Percentiles rank a stretch among this genome's conserved stretches.
phyloP scores from a whole-genome alignment of 2,797 vertebrate species.

The Aplochiton taeniatus region DNA sequence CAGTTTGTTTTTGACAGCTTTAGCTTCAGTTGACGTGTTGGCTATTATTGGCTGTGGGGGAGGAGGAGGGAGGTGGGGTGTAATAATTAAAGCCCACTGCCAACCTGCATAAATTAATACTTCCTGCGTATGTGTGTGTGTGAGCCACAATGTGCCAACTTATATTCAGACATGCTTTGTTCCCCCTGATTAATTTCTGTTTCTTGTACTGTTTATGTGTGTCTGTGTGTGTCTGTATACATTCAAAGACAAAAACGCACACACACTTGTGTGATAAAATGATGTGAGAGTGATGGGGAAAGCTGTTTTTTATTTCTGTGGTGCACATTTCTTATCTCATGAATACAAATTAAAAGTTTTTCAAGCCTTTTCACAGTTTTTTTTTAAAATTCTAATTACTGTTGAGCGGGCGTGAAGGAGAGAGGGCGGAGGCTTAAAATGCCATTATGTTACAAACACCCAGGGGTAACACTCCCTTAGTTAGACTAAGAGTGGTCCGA shows the following conservation, averaged over 20 bases:
- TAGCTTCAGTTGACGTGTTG: slow-evolving; percentile 46
- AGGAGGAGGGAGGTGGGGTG: slow-evolving; percentile 47
- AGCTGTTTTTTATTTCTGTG: slow-evolving; percentile 43
- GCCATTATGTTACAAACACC: not conserved
- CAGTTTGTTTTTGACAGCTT: slow-evolving; percentile 80
- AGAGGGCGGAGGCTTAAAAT: slow-evolving; percentile 23
- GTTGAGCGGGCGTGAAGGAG: slow-evolving; percentile 27
- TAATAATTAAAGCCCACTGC: slow-evolving; percentile 79
- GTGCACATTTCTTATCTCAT: slow-evolving; percentile 56
- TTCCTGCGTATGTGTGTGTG: slow-evolving; percentile 26
- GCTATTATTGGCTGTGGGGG: slow-evolving; percentile 51
- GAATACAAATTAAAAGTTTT: slow-evolving; percentile 70
- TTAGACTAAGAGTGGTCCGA: not conserved
- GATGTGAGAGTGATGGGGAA: slow-evolving; percentile 42
- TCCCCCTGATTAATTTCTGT: not conserved
- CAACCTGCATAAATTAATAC: slow-evolving; percentile 76
- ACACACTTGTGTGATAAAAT: slow-evolving; percentile 48
- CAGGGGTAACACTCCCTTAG: not conserved
- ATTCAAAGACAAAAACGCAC: slow-evolving; percentile 13
- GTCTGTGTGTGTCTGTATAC: not conserved
- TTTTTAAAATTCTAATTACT: slow-evolving; percentile 50
- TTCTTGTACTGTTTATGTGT: not conserved
- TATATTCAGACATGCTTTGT: slow-evolving; percentile 15
- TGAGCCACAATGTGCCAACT: not conserved
- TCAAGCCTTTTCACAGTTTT: slow-evolving; percentile 39